Evolutionary conservation across 2,888 invertebrate genomes (phyloP).

Genomic region (Dioctria linearis): DNA sequence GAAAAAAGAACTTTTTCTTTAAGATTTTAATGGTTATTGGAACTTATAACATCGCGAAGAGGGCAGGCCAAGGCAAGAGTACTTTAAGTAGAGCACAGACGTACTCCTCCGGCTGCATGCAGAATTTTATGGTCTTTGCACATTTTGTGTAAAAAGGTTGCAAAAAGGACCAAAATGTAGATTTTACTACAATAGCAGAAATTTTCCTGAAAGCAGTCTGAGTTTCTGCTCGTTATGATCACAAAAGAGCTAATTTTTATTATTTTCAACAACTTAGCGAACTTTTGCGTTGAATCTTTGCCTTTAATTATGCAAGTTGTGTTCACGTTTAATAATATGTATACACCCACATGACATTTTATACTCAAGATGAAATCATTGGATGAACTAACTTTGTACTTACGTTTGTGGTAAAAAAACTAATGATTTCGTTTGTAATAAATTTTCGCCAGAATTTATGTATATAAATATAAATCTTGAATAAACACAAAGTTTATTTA

Average conservation of each 20-base stretch:
- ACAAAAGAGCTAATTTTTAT: conserved; percentile 13
- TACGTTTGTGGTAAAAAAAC: no score
- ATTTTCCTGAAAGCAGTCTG: conserved; percentile 16
- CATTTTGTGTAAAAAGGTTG: conserved; percentile 36
- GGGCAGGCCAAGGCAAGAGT: background rate
- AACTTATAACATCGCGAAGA: conserved; percentile 25
- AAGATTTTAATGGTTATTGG: conserved; percentile 44
- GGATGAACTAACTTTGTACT: no score
- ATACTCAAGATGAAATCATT: no score
- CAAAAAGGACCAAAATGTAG: conserved; percentile 4
- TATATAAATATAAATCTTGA: no score
- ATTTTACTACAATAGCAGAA: conserved; percentile 14
- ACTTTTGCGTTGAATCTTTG: no score
- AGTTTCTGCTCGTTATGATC: background rate
- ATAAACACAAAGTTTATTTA: no score
- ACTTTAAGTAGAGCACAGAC: background rate
- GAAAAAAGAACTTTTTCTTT: conserved; percentile 20
- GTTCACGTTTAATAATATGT: no score
- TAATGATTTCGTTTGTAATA: no score
- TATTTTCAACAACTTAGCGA: background rate
- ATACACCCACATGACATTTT: no score
- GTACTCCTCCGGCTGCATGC: conserved; percentile 15
- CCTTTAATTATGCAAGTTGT: no score
- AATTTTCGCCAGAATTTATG: no score
- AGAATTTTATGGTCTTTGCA: conserved; percentile 38